Conservation (phyloP, 2,113 vertebrate genomes). For the Caranx ignobilis region DNA sequence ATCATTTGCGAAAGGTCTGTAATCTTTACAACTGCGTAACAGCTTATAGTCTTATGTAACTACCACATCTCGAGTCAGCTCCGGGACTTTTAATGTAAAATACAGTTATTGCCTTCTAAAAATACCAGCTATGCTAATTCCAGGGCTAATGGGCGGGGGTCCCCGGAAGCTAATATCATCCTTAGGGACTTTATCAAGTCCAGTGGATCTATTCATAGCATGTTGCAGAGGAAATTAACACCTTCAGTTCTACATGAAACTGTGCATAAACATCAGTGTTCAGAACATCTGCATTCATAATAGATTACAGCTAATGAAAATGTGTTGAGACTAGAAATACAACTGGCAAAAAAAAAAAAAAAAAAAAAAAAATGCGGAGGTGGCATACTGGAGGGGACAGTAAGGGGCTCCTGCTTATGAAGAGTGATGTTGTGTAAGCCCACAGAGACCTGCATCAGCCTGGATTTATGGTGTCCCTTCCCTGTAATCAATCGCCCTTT, state of each 20-base stretch:
- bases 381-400: conserved; percentile 17
- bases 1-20: conserved; percentile 54
- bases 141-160: conserved; percentile 20
- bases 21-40: conserved; percentile 59
- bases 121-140: conserved; percentile 59
- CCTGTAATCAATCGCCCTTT: conserved; percentile 81
- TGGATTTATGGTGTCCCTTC: conserved; percentile 74
- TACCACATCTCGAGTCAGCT: conserved; percentile 37
- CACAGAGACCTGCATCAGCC: conserved; percentile 58
- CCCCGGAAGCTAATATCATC: conserved; percentile 52
- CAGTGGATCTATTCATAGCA: conserved; percentile 46
- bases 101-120: conserved; percentile 58
- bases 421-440: conserved; percentile 61
- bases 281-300: conserved; percentile 11
- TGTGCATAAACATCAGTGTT: not conserved
- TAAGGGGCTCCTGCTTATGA: conserved; percentile 42
- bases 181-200: conserved; percentile 45
- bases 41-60: conserved; percentile 38
- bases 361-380: not conserved
- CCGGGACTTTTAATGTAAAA: conserved; percentile 34
- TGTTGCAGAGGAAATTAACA: conserved; percentile 43
- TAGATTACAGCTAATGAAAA: not conserved
- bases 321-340: not conserved
- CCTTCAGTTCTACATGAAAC: conserved; percentile 13
- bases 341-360: conserved; percentile 26